phyloP scores from a whole-genome alignment of 2,797 vertebrate genomes.

The Dallia pectoralis region DNA sequence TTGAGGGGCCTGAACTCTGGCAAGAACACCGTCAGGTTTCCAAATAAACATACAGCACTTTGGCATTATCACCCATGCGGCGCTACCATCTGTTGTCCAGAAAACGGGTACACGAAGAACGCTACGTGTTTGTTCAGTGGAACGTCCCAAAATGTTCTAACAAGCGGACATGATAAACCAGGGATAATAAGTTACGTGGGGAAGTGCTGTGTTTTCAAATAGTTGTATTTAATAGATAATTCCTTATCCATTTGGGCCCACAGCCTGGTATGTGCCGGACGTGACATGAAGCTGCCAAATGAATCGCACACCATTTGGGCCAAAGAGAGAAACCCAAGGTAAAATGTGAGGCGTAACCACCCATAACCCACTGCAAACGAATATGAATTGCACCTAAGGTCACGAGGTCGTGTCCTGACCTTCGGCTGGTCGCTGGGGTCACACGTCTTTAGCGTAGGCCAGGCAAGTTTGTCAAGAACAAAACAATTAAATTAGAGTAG shows the following conservation, averaged over 20 bases:
- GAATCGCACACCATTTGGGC: no score
- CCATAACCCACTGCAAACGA: background rate
- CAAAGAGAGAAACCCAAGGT: no score
- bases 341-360: background rate
- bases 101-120: background rate
- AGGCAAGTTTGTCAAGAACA: background rate
- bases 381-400: no score
- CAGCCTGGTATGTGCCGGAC: no score
- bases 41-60: background rate
- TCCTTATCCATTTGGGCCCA: no score
- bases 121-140: background rate
- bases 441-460: background rate
- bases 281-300: no score
- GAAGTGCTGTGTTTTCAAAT: background rate
- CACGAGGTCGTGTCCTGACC: no score
- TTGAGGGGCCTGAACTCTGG: conserved; percentile 22
- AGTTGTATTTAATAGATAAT: no score
- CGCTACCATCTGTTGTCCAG: background rate
- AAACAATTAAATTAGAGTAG: background rate
- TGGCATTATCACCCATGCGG: background rate
- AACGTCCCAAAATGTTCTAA: background rate
- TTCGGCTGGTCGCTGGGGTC: background rate
- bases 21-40: background rate
- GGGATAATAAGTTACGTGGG: background rate
- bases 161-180: background rate